Percentiles rank a stretch among this genome's conserved stretches.
Conservation (phyloP, 2,888 invertebrate species). For the Drosophila demipolita region DNA sequence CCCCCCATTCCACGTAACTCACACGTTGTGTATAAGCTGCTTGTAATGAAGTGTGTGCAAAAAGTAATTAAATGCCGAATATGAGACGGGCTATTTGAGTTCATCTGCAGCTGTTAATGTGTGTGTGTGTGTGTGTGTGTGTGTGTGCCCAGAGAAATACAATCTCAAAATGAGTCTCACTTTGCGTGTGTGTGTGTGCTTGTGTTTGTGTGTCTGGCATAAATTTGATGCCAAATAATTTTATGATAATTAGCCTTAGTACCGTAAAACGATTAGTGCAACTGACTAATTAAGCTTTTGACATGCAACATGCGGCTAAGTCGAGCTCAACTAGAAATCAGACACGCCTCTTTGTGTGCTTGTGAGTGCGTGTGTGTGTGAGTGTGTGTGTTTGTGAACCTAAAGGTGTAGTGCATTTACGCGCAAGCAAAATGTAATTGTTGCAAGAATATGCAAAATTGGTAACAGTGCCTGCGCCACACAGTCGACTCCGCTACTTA, state of each 20-base stretch:
- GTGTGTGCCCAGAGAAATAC: not conserved
- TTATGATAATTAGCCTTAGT: constrained; percentile 78
- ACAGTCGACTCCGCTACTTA: constrained; percentile 55
- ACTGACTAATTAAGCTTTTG: constrained; percentile 71
- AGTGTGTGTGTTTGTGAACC: constrained; percentile 28
- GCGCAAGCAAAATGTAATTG: constrained; percentile 64
- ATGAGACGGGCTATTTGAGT: constrained; percentile 71
- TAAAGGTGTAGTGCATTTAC: constrained; percentile 59
- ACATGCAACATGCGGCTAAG: constrained; percentile 36
- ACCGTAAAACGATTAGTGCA: constrained; percentile 75
- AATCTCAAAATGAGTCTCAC: constrained; percentile 13
- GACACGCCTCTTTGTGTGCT: not conserved
- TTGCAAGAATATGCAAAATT: constrained; percentile 50
- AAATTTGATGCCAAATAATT: constrained; percentile 76
- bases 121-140: not conserved
- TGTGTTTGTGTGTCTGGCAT: constrained; percentile 35
- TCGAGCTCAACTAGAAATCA: constrained; percentile 30
- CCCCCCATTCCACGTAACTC: not conserved
- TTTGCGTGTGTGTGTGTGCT: constrained; percentile 20
- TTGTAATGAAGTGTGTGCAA: constrained; percentile 73
- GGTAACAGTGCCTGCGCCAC: not conserved
- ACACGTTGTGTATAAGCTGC: constrained; percentile 47
- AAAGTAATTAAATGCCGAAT: constrained; percentile 80
- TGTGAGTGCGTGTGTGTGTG: not conserved
- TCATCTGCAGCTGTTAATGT: constrained; percentile 30